Evolutionary conservation across 2,888 invertebrate genomes (phyloP).

Genomic region (Caenorhabditis doughertyi): DNA sequence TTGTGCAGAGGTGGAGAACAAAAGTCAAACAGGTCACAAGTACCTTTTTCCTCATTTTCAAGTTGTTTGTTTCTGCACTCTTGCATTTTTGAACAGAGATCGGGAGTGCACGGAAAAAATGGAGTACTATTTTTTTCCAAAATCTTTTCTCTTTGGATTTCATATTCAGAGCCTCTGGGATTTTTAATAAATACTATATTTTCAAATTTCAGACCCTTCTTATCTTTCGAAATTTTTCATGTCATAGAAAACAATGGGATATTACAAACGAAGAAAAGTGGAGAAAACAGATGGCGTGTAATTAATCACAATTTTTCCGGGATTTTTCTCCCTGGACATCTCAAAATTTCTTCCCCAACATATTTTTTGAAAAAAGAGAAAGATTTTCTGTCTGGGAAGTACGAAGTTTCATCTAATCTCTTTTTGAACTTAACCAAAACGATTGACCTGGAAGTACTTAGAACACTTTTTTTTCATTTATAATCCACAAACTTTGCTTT

Average conservation of each 20-base stretch:
- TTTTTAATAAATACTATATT: too few relatives aligned
- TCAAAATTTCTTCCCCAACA: slow-evolving; percentile 4
- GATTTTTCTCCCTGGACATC: slow-evolving; percentile 18
- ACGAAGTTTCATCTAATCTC: slow-evolving; percentile 25
- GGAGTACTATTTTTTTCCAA: slow-evolving; percentile 7
- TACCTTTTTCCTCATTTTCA: slow-evolving; percentile 47
- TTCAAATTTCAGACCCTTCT: neutral
- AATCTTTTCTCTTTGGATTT: too few relatives aligned
- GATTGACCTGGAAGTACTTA: neutral
- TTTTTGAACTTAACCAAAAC: neutral
- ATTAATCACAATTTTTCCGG: slow-evolving; percentile 62
- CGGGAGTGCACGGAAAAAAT: slow-evolving; percentile 13
- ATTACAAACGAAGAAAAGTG: neutral
- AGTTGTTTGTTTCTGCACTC: slow-evolving; percentile 50
- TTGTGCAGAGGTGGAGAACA: slow-evolving; percentile 17
- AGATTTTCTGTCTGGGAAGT: slow-evolving; percentile 25
- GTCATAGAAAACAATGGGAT: slow-evolving; percentile 26
- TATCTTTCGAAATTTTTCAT: neutral
- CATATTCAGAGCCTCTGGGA: too few relatives aligned
- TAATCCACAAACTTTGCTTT: slow-evolving; percentile 35
- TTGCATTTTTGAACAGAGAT: slow-evolving; percentile 35
- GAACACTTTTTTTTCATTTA: slow-evolving; percentile 1
- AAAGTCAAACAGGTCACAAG: slow-evolving; percentile 44
- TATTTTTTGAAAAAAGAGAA: slow-evolving; percentile 15
- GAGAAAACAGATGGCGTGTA: slow-evolving; percentile 56